These are phyloP conservation scores for Pachypanchax playfairii DNA, from an alignment of 2,113 vertebrate species.

Conservation along the genomic window DNA sequence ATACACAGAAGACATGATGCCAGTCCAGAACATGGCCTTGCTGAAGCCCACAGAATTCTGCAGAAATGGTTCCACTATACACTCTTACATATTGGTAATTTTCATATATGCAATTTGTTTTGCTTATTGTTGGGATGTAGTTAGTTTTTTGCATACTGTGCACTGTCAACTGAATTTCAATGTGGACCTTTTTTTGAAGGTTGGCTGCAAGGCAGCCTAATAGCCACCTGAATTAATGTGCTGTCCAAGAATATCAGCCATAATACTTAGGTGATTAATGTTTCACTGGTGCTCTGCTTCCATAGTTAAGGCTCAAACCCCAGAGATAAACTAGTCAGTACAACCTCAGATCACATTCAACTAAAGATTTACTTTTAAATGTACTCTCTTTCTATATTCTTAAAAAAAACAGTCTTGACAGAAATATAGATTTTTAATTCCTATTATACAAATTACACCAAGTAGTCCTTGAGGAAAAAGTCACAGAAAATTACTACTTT, in stretches of 20 bases:
- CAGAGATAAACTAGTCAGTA: conserved; percentile 76
- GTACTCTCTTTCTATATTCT: conserved; percentile 5
- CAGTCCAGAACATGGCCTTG: conserved; percentile 42
- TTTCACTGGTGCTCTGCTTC: conserved; percentile 68
- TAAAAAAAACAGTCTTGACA: conserved; percentile 23
- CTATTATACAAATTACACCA: conserved; percentile 64
- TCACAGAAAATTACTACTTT: conserved; percentile 74
- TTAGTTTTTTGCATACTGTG: conserved; percentile 65
- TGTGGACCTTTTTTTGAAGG: conserved; percentile 68
- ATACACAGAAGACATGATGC: conserved; percentile 64
- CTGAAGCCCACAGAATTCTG: conserved; percentile 47
- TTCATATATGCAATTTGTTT: conserved; percentile 61
- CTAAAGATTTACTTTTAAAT: conserved; percentile 37
- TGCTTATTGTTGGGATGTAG: conserved; percentile 51
- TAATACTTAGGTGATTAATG: conserved; percentile 83
- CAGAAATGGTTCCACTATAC: conserved; percentile 31
- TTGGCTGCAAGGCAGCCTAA: conserved; percentile 74
- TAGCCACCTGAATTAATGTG: conserved; percentile 81
- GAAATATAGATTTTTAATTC: conserved; percentile 63
- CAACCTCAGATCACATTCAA: conserved; percentile 53
- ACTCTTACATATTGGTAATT: conserved; percentile 40
- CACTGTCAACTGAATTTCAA: conserved; percentile 75
- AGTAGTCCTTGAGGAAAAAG: conserved; percentile 75
- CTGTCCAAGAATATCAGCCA: conserved; percentile 78
- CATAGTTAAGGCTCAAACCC: conserved; percentile 72